These are phyloP conservation scores for Protomyctophum bolini DNA, from an alignment of 2,113 vertebrate genomes.

Conservation along the genomic window DNA sequence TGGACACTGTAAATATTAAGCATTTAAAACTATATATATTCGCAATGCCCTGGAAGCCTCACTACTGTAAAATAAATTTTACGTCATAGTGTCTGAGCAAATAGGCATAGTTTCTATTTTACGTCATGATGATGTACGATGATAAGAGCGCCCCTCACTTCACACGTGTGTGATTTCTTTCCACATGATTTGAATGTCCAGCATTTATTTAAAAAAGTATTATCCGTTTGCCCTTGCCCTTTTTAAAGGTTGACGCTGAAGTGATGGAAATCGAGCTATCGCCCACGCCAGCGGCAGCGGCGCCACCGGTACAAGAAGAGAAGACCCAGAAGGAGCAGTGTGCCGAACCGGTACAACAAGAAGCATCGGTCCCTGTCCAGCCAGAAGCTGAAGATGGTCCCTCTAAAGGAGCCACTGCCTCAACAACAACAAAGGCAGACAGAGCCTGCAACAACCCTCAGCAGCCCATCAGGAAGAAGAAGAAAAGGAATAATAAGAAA, in stretches of 20 bases:
- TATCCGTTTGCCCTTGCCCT: too few relatives aligned
- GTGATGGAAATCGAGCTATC: slow-evolving; percentile 2
- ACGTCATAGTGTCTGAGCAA: too few relatives aligned
- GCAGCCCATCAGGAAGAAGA: slow-evolving; percentile 55
- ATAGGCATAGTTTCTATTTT: too few relatives aligned
- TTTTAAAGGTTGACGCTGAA: neutral
- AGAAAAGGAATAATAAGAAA: slow-evolving; percentile 63
- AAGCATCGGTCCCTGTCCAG: neutral
- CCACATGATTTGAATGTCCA: too few relatives aligned
- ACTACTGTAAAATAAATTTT: too few relatives aligned
- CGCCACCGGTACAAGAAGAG: neutral
- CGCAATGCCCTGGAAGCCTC: too few relatives aligned
- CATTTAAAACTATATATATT: too few relatives aligned
- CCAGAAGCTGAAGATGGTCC: neutral
- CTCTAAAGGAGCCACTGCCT: neutral
- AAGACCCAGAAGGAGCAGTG: slow-evolving; percentile 3
- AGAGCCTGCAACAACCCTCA: slow-evolving; percentile 11
- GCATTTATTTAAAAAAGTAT: too few relatives aligned
- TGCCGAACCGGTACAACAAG: neutral
- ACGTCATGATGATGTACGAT: too few relatives aligned
- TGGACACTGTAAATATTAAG: too few relatives aligned
- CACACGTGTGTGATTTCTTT: too few relatives aligned
- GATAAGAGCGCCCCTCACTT: too few relatives aligned
- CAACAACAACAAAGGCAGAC: slow-evolving; percentile 4
- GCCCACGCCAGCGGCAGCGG: neutral